phyloP scores from a whole-genome alignment of 2,888 invertebrate genomes.

The Sthenelais limicola region DNA sequence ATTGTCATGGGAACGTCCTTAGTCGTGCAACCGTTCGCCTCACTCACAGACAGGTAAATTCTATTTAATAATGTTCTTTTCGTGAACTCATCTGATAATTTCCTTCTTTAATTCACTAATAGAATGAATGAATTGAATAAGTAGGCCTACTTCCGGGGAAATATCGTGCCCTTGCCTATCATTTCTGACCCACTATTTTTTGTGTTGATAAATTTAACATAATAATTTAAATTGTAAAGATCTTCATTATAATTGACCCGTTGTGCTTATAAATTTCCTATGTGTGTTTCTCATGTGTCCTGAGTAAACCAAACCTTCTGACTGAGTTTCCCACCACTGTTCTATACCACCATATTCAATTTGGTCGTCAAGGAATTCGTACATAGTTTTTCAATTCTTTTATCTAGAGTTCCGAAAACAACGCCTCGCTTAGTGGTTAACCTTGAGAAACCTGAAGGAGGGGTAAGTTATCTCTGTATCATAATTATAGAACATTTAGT shows the following conservation, averaged over 20 bases:
- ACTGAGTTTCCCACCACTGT: too few relatives aligned
- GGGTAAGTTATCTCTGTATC: neutral
- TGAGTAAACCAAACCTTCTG: too few relatives aligned
- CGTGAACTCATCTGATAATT: neutral
- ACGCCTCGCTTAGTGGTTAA: constrained; percentile 15
- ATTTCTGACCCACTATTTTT: too few relatives aligned
- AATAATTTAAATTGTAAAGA: too few relatives aligned
- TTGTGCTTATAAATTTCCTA: too few relatives aligned
- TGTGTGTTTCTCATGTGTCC: too few relatives aligned
- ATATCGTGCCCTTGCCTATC: too few relatives aligned
- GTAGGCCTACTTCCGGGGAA: neutral
- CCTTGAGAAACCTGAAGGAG: neutral
- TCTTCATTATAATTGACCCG: too few relatives aligned
- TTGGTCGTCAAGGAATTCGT: neutral
- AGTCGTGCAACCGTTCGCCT: constrained; percentile 95
- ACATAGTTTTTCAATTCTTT: neutral
- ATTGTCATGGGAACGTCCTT: constrained; percentile 96
- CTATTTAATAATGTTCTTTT: neutral
- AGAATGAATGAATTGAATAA: neutral
- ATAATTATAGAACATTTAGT: neutral
- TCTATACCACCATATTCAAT: too few relatives aligned
- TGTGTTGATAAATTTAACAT: too few relatives aligned
- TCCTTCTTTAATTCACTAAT: neutral
- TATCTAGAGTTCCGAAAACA: constrained; percentile 12
- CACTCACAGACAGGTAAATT: constrained; percentile 79